Evolutionary conservation across 2,113 vertebrate species (phyloP), one percentile per base, ranked within the genome.

Genomic region (Pavo muticus): DNA sequence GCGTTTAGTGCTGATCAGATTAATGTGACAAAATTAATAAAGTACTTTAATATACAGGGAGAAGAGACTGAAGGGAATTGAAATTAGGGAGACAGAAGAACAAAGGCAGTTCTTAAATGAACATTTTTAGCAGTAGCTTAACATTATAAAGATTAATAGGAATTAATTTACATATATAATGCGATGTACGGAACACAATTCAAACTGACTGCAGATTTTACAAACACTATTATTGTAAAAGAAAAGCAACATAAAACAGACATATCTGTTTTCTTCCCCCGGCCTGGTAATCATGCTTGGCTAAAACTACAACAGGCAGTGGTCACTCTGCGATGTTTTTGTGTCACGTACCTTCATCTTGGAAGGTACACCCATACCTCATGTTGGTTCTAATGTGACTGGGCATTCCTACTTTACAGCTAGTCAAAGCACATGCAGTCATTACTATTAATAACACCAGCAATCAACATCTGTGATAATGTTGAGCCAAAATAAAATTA

Each of bases 101-200:
- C 94, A 96, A 97, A 95, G 79, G 59, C 91, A 65, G 87, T 88
- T 94, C 76, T 87, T 95, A 95, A 97, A 97, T 85, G 94, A 95
- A 91, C 93, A 87, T 95, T 97, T 96, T 97, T 95, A 96, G 95
- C 91, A 87, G 79, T 80, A 92, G 94, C 79, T 97, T 95, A 97
- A 88, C 90, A 85, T 97, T 97, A 90, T 93, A 94, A 92, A 97
- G 96, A 97, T 97, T 97, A 96, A 97, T 96, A 93, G 93, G 94
- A 97, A 96, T 97, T 95, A 94, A 97, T 97, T 96, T 96, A 70
- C 94, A 96, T 97, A 50, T 52, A 76, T 95, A 96, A 97, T 96
- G 44, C 59, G 88, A 91, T 45, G 44, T 93, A 95, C 91, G 90
- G 90, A 88, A 87, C 64, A 91, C 76, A 90, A 88, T 93, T 95